These are phyloP conservation scores for Papio anubis DNA, from an alignment of 2,113 vertebrate species.

Conservation along the genomic window DNA sequence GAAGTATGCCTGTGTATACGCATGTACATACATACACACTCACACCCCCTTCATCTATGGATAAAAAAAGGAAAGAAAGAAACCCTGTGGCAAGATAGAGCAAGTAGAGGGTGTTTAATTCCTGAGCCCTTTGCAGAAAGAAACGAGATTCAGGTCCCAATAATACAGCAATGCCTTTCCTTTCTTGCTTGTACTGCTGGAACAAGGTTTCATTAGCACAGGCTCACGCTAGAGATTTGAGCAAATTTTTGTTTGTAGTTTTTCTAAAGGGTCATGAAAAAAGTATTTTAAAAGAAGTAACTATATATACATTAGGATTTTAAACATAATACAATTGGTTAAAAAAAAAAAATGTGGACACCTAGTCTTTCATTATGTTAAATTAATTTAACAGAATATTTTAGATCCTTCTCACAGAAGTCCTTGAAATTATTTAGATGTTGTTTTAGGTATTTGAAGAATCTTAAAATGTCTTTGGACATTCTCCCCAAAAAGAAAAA, in stretches of 20 bases:
- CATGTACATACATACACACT: background rate
- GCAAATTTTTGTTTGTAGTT: background rate
- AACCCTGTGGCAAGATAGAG: background rate
- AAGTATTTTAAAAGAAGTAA: background rate
- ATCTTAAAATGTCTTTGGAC: background rate
- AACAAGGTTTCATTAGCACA: background rate
- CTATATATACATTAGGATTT: background rate
- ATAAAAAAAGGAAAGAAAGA: background rate
- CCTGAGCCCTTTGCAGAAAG: background rate
- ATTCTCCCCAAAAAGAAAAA: background rate
- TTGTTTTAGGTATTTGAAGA: background rate
- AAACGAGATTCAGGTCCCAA: background rate
- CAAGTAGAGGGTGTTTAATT: conserved; percentile 54
- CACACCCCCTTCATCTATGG: background rate
- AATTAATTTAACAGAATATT: background rate
- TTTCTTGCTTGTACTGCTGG: background rate
- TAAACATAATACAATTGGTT: background rate
- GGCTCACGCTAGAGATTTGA: background rate
- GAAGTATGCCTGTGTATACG: background rate
- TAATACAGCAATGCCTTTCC: background rate
- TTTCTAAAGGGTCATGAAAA: background rate
- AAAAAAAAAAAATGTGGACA: background rate
- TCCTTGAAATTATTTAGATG: background rate
- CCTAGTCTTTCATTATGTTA: background rate
- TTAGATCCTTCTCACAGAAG: background rate